phyloP scores from a whole-genome alignment of 2,113 vertebrate species.

The Sturnira hondurensis region DNA sequence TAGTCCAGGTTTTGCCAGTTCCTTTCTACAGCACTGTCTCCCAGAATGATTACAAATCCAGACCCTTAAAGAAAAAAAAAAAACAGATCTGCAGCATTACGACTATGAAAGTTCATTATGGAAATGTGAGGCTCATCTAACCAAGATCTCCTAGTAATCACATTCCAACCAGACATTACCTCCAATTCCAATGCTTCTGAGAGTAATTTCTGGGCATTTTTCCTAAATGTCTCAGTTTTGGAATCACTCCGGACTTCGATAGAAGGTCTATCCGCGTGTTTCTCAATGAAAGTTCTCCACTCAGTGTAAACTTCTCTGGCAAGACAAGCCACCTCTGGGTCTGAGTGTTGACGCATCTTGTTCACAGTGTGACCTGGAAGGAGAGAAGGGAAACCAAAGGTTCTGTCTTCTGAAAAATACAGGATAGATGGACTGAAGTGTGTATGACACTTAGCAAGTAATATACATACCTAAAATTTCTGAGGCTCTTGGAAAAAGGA shows the following conservation, averaged over 20 bases:
- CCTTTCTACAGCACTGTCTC: neutral
- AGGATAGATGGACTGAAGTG: neutral
- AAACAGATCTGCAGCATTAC: neutral
- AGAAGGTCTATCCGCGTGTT: conserved; percentile 87
- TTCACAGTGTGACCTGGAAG: conserved; percentile 89
- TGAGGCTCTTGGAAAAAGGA: neutral
- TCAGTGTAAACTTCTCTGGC: conserved; percentile 86
- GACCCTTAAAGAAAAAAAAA: neutral
- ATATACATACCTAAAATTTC: neutral
- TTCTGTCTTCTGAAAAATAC: neutral
- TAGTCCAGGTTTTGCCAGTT: neutral
- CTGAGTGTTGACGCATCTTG: conserved; percentile 87
- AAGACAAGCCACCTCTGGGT: conserved; percentile 85
- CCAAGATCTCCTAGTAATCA: neutral
- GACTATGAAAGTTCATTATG: neutral
- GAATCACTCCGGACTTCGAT: conserved; percentile 93
- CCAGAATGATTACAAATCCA: neutral
- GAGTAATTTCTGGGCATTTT: conserved; percentile 89
- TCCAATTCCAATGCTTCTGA: conserved; percentile 88
- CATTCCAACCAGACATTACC: conserved; percentile 78
- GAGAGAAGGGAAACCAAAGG: conserved; percentile 9
- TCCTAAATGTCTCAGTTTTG: conserved; percentile 88
- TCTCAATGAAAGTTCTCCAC: conserved; percentile 90
- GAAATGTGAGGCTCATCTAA: neutral
- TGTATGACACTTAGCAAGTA: neutral